Conservation (phyloP, 2,888 invertebrate species). For the Acleris literana region DNA sequence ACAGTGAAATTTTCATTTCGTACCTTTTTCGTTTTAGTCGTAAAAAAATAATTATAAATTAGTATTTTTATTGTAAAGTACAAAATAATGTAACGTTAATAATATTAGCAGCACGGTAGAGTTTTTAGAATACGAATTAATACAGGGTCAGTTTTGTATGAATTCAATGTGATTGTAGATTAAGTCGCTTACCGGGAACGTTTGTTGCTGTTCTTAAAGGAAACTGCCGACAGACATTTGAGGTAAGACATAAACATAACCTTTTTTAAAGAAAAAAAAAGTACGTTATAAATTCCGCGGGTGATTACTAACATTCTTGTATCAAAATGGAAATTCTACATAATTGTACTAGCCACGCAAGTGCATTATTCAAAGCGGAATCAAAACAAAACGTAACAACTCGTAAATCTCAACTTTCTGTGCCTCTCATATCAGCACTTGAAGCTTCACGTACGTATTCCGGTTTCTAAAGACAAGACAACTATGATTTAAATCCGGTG, state of each 20-base stretch:
- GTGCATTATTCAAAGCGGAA: constrained; percentile 35
- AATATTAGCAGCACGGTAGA: constrained; percentile 65
- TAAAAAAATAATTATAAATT: constrained; percentile 75
- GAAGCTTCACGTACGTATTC: constrained; percentile 63
- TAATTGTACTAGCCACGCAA: too few species aligned
- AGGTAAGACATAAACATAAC: constrained; percentile 58
- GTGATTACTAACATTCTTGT: background rate
- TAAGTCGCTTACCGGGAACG: constrained; percentile 75
- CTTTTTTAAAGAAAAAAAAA: too few species aligned
- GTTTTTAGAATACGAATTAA: constrained; percentile 77
- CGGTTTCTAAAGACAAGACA: constrained; percentile 62
- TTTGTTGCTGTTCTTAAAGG: constrained; percentile 69
- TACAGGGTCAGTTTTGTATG: constrained; percentile 84
- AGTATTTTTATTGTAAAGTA: constrained; percentile 80
- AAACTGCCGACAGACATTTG: constrained; percentile 70
- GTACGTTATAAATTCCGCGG: background rate
- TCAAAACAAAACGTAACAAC: constrained; percentile 63
- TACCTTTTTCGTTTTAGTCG: constrained; percentile 61
- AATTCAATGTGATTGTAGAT: constrained; percentile 83
- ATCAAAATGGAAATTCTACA: too few species aligned
- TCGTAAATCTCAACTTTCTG: constrained; percentile 59
- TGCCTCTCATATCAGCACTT: constrained; percentile 55
- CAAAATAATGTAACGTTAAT: constrained; percentile 76
- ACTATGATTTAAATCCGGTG: constrained; percentile 74
- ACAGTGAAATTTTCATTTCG: constrained; percentile 32